Conservation (phyloP, 2,113 vertebrate species). For the Scophthalmus maximus region DNA sequence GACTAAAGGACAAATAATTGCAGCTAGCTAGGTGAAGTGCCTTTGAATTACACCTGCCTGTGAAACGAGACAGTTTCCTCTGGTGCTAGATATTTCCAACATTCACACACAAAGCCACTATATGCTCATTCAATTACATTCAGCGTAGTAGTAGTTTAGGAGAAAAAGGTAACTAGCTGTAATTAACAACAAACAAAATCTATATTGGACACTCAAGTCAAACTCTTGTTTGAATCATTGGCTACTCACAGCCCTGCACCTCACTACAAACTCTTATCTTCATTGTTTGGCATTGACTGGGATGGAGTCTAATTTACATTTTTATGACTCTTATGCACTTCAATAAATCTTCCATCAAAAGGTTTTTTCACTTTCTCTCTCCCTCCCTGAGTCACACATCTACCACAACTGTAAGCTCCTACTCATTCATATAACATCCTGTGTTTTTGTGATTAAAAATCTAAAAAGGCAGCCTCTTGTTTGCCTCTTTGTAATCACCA, state of each 20-base stretch:
- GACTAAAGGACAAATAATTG: conserved; percentile 81
- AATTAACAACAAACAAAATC: too few species aligned
- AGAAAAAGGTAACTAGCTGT: conserved; percentile 1
- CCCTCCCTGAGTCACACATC: background rate
- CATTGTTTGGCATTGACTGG: background rate
- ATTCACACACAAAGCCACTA: conserved; percentile 32
- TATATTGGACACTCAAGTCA: too few species aligned
- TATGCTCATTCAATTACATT: conserved; percentile 35
- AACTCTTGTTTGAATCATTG: too few species aligned
- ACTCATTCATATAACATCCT: too few species aligned
- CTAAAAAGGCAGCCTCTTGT: background rate
- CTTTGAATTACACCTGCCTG: conserved; percentile 70
- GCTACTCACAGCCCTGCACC: too few species aligned
- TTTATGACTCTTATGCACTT: background rate
- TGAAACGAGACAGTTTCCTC: conserved; percentile 48
- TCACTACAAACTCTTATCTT: too few species aligned
- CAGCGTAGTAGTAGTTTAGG: background rate
- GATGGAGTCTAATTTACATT: background rate
- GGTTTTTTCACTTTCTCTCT: background rate
- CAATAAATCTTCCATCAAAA: conserved; percentile 4
- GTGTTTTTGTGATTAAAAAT: too few species aligned
- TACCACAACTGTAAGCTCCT: background rate
- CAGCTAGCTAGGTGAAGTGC: conserved; percentile 60
- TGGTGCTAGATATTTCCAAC: conserved; percentile 51
- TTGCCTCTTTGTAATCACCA: conserved; percentile 1